Conservation (phyloP, 2,113 vertebrate genomes). For the Ceyx melanurus region DNA sequence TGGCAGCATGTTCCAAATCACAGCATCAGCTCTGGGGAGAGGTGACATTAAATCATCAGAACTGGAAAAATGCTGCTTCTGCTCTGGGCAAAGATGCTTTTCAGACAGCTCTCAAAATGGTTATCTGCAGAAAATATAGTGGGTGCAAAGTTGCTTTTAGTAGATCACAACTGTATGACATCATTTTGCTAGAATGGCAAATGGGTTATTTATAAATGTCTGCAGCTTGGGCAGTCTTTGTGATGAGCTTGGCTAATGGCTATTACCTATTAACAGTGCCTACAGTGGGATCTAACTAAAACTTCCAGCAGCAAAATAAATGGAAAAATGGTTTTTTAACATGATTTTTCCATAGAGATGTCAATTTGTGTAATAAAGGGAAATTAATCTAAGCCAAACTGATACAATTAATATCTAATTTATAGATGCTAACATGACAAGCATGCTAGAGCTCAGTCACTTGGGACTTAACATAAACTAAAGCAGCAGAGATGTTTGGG, state of each 20-base stretch:
- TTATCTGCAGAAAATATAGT: not conserved
- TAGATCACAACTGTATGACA: not conserved
- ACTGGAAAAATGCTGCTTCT: not conserved
- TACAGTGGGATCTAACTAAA: accelerated
- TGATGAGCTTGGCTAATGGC: not conserved
- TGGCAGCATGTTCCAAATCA: not conserved
- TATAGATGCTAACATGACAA: not conserved
- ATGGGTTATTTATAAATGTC: not conserved
- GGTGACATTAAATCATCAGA: not conserved
- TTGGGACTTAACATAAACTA: not conserved
- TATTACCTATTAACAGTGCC: not conserved
- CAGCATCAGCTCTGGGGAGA: not conserved
- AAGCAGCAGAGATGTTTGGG: not conserved
- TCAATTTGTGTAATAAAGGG: not conserved
- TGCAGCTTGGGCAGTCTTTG: not conserved
- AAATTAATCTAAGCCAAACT: not conserved
- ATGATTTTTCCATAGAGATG: not conserved
- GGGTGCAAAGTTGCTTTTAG: not conserved
- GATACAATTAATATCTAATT: not conserved
- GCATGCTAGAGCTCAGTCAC: not conserved
- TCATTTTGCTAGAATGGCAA: not conserved
- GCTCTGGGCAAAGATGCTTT: not conserved
- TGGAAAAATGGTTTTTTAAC: not conserved
- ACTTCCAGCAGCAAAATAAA: not conserved
- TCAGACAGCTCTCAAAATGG: not conserved